Evolutionary conservation across 2,888 invertebrate genomes (phyloP).

Genomic region (Dyspetes luteomarginatus): DNA sequence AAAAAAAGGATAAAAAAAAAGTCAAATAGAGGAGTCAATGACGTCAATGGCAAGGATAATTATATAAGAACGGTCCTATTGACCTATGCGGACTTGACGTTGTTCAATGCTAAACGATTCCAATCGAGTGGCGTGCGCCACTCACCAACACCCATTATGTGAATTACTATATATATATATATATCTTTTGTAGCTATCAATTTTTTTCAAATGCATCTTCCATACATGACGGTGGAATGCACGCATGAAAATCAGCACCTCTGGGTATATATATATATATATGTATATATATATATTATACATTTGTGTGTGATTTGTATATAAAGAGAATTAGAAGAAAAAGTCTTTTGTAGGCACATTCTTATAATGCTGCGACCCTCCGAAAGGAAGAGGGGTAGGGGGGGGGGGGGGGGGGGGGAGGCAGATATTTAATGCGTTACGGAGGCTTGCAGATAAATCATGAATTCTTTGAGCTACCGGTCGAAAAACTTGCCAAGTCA

Average conservation of each 20-base stretch:
- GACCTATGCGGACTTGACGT: slow-evolving; percentile 72
- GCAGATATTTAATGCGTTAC: neutral
- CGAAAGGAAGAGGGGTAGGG: neutral
- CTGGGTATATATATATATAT: neutral
- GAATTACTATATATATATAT: neutral
- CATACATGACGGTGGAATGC: neutral
- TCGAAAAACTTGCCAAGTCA: neutral
- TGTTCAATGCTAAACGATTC: slow-evolving; percentile 76
- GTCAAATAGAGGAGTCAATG: slow-evolving; percentile 74
- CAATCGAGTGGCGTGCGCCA: slow-evolving; percentile 63
- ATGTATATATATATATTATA: no score
- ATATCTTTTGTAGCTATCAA: slow-evolving; percentile 4
- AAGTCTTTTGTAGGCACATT: neutral
- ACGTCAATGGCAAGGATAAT: slow-evolving; percentile 78
- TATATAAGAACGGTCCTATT: slow-evolving; percentile 76
- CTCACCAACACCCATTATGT: slow-evolving; percentile 18
- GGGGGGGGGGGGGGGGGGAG: neutral
- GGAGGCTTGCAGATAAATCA: no score
- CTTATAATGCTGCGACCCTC: neutral
- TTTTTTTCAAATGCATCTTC: slow-evolving; percentile 30
- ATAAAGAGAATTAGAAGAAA: neutral
- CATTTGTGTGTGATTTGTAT: no score
- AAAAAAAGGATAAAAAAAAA: slow-evolving; percentile 23
- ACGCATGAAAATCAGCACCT: slow-evolving; percentile 1
- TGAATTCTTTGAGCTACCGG: no score